Conservation (phyloP, 2,888 invertebrate genomes). For the Autographa pulchrina region DNA sequence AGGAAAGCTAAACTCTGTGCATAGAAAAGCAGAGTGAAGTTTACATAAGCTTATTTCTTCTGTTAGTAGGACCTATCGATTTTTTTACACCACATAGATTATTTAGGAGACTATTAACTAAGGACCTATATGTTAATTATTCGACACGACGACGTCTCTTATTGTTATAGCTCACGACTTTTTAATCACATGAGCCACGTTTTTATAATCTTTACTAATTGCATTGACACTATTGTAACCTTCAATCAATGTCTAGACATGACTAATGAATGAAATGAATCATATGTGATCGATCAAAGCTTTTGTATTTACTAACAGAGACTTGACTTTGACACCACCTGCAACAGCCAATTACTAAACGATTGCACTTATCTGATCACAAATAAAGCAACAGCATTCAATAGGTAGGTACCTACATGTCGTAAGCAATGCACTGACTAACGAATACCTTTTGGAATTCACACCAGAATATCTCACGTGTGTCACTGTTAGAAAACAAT, state of each 20-base stretch:
- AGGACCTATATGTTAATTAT: not conserved
- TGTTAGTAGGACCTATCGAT: too few relatives aligned
- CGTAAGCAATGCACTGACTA: constrained; percentile 34
- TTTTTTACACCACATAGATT: too few relatives aligned
- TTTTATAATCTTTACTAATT: constrained; percentile 7
- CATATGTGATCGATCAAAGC: not conserved
- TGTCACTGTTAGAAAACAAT: constrained; percentile 43
- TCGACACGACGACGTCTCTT: not conserved
- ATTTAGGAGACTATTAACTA: not conserved
- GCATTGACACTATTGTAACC: not conserved
- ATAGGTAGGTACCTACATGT: not conserved
- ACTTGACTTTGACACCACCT: not conserved
- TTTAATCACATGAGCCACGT: not conserved
- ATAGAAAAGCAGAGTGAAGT: not conserved
- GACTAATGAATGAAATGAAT: constrained; percentile 7
- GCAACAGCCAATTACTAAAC: not conserved
- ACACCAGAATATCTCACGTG: constrained; percentile 44
- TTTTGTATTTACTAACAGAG: not conserved
- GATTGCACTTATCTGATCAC: not conserved
- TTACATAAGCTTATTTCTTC: too few relatives aligned
- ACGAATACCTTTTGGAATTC: constrained; percentile 20
- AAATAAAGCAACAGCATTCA: not conserved
- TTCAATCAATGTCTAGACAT: not conserved
- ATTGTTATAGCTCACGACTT: not conserved
- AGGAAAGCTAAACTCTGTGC: not conserved